Conservation (phyloP, 2,797 vertebrate species). For the Myiotriccus ornatus region DNA sequence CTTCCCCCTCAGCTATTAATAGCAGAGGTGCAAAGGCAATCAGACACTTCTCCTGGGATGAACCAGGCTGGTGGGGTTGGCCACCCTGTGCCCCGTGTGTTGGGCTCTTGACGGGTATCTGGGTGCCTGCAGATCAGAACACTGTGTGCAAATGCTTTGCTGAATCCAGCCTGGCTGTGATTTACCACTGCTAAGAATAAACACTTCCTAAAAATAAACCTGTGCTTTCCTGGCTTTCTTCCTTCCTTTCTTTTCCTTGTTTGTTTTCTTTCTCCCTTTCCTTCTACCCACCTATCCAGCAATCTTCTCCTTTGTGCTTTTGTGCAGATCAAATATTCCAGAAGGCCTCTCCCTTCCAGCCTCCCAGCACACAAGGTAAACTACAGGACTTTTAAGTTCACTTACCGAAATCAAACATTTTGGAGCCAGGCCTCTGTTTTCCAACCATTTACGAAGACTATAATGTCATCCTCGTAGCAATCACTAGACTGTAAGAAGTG, state of each 20-base stretch:
- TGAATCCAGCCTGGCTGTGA: background rate
- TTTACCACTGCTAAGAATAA: constrained; percentile 31
- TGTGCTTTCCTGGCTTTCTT: background rate
- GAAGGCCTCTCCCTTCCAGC: background rate
- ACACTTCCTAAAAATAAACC: constrained; percentile 49
- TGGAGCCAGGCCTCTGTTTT: background rate
- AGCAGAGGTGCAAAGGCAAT: constrained; percentile 3
- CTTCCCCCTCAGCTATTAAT: constrained; percentile 48
- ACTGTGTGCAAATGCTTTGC: constrained; percentile 6
- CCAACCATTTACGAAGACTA: background rate
- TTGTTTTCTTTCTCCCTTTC: background rate
- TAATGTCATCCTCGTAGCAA: background rate
- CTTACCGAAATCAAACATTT: background rate
- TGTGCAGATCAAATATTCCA: background rate
- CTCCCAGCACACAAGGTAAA: background rate
- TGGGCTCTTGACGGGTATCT: constrained; percentile 22
- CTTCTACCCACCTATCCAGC: background rate
- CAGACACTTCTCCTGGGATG: background rate
- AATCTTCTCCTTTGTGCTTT: background rate
- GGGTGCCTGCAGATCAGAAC: constrained; percentile 2
- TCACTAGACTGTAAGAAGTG: background rate
- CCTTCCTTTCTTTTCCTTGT: background rate
- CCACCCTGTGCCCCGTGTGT: background rate
- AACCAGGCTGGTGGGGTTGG: background rate
- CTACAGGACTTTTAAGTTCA: background rate